Base-by-base conservation (phyloP, 2,797 vertebrate species). In the Etheostoma perlongum region DNA sequence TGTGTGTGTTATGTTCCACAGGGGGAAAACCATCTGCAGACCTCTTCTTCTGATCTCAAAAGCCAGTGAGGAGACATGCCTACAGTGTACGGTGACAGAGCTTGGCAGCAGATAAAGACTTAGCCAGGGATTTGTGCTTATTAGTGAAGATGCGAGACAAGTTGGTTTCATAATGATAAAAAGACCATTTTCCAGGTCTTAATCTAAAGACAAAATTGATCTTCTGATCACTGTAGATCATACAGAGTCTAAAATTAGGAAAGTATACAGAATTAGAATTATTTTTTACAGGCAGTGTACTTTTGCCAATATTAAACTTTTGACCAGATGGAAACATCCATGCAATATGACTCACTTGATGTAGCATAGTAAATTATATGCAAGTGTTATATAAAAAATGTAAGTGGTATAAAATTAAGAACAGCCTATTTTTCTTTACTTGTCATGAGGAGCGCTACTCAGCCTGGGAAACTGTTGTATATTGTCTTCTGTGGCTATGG, bases 11-110 rank as follows among this genome's bases (percentile, higher is more conserved):
- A 67, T 85, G 85, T 83, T 89, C 67, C 78, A 67, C 72, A 47
- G 73, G 71, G 84, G 69, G 63, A 79, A 86, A 89, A 88, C 55
- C 88, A 89, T 91, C 83, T 84, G 84, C 72, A 84, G 84, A 74
- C 78, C 59, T 76, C 82, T 75, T 70, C 75, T 83, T 83, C 72
- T 88, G 87, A 86, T 88, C 84, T 81, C 76, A 83, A 77, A 79
- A 78, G 76, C 59, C 76, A 84, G 73, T 46, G 76, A 76, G 79
- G 81, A 85, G 79, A 90, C 81, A 78, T 81, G 82, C 61, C 74
- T 79, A 73, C 76, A 85, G 74, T 81, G 61, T 77, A 82, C 57
- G 33, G 75, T 85, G 88, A 91, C 87, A 86, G 61, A 78, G 71
- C 73, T 88, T 88, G 85, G 90, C 87, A 62, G 61, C 70, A 77